Evolutionary conservation across 2,797 vertebrate genomes (phyloP).

Genomic region (Eurystomus glaucurus): DNA sequence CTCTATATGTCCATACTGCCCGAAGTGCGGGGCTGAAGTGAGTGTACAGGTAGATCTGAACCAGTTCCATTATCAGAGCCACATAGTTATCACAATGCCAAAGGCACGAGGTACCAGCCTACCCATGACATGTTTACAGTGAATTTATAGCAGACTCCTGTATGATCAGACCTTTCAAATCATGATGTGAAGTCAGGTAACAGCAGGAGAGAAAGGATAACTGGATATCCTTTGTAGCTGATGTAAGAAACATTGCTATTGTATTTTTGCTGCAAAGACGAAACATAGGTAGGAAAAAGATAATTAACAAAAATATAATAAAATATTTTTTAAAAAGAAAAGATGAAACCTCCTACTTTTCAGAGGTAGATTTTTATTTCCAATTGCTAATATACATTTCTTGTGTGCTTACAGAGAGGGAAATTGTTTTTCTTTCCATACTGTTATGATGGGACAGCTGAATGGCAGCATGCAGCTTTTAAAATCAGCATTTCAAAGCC

Average conservation of each 20-base stretch:
- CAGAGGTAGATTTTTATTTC: background rate
- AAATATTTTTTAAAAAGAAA: background rate
- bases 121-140: background rate
- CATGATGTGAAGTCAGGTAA: background rate
- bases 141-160: background rate
- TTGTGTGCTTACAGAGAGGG: background rate
- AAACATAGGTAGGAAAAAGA: fast-evolving
- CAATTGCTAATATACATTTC: background rate
- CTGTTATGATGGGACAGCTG: constrained; percentile 3
- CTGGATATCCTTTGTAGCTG: background rate
- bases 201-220: background rate
- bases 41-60: fast-evolving
- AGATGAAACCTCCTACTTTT: background rate
- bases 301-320: background rate
- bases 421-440: background rate
- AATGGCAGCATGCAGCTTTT: constrained; percentile 23
- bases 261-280: background rate
- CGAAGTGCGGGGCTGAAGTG: background rate
- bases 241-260: background rate
- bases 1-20: background rate
- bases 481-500: constrained; percentile 73
- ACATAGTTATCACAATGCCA: background rate
- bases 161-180: background rate
- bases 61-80: background rate
- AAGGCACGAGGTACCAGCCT: background rate